phyloP scores from a whole-genome alignment of 2,888 invertebrate genomes.

The Drosophila longiperda region DNA sequence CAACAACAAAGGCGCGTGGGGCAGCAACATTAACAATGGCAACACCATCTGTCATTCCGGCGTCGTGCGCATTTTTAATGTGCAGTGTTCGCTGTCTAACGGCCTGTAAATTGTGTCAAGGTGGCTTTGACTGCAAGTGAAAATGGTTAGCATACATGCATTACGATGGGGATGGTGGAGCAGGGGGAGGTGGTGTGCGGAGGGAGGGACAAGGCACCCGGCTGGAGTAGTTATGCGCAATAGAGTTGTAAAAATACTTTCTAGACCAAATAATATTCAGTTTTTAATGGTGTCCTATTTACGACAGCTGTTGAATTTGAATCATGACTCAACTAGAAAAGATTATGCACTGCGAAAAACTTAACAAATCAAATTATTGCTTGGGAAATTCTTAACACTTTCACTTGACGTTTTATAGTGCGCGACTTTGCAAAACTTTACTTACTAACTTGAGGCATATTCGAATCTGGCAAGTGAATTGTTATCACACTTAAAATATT shows the following conservation, averaged over 20 bases:
- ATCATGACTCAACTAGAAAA: not conserved
- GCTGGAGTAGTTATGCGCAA: not conserved
- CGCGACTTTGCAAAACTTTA: not conserved
- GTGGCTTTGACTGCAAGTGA: constrained; percentile 48
- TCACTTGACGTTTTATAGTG: not conserved
- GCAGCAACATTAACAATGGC: constrained; percentile 31
- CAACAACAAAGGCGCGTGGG: constrained; percentile 10
- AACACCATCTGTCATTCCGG: constrained; percentile 39
- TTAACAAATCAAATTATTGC: not conserved
- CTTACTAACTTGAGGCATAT: not conserved
- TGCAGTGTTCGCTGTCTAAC: constrained; percentile 66
- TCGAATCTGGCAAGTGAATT: not conserved
- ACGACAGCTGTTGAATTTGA: not conserved
- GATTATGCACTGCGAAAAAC: not conserved
- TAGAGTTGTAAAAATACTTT: not conserved
- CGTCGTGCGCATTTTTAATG: constrained; percentile 72
- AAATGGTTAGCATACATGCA: constrained; percentile 36
- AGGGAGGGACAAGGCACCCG: not conserved
- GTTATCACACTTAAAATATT: not conserved
- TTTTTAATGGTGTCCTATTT: not conserved
- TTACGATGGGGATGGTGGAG: not conserved
- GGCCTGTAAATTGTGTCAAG: constrained; percentile 77
- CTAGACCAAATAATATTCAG: not conserved
- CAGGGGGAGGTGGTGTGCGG: not conserved
- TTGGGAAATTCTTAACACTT: not conserved